Evolutionary conservation across 2,113 vertebrate species (phyloP).

Genomic region (Oenanthe melanoleuca): DNA sequence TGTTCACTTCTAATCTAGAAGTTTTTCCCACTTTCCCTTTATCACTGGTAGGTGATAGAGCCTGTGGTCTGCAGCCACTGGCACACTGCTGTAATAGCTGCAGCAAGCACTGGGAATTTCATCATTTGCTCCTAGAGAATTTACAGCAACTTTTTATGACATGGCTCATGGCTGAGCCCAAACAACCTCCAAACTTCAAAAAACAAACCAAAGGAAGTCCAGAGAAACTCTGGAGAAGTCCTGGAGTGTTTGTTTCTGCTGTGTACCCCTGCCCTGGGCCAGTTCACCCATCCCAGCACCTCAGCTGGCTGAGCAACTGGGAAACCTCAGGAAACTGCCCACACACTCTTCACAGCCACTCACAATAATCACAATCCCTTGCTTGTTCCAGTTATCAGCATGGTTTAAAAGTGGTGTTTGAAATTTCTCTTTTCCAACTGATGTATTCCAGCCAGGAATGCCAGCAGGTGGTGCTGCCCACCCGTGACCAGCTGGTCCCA

Average conservation of each 20-base stretch:
- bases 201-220: not conserved
- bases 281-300: not conserved
- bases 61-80: not conserved
- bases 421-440: not conserved
- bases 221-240: not conserved
- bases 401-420: not conserved
- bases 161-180: rapidly evolving
- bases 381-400: not conserved
- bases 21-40: not conserved
- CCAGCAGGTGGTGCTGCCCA: slow-evolving; percentile 51
- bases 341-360: not conserved
- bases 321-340: not conserved
- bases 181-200: not conserved
- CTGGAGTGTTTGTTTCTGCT: not conserved
- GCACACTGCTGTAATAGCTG: not conserved
- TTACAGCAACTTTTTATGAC: not conserved
- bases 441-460: not conserved
- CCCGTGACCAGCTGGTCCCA: not conserved
- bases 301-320: not conserved
- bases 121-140: not conserved
- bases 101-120: not conserved
- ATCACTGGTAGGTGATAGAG: not conserved
- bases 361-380: not conserved
- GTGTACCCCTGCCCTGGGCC: not conserved
- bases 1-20: not conserved